Percentiles rank a stretch among this genome's conserved stretches.
phyloP scores from a whole-genome alignment of 2,113 vertebrate species.

The Triplophysa siluroides region DNA sequence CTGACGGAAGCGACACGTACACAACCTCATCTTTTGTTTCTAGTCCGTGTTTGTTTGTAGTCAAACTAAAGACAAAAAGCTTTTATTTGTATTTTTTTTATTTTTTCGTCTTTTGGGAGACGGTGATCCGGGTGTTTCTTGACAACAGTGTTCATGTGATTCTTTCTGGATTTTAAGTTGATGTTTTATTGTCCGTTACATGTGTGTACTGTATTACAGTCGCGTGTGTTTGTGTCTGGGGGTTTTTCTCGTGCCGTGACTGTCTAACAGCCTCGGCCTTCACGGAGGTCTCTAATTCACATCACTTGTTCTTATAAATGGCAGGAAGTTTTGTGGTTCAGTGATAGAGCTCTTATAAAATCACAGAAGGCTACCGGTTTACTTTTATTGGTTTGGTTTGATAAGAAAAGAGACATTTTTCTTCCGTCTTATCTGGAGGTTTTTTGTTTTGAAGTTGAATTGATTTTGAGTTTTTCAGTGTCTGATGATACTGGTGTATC shows the following conservation, averaged over 20 bases:
- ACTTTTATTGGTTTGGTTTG: slow-evolving; percentile 67
- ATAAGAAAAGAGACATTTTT: slow-evolving; percentile 44
- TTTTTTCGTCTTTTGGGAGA: too few relatives aligned
- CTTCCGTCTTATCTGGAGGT: not conserved
- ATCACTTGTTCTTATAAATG: slow-evolving; percentile 84
- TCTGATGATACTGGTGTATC: not conserved
- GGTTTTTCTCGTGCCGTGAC: slow-evolving; percentile 78
- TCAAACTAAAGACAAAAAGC: not conserved
- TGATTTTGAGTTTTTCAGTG: not conserved
- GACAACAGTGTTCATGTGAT: too few relatives aligned
- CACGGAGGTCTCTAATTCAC: slow-evolving; percentile 85
- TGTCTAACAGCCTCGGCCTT: slow-evolving; percentile 80
- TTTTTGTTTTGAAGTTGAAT: slow-evolving; percentile 10
- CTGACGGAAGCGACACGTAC: not conserved
- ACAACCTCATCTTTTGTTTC: not conserved
- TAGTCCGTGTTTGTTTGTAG: not conserved
- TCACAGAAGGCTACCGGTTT: slow-evolving; percentile 70
- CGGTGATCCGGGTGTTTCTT: too few relatives aligned
- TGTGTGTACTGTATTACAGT: slow-evolving; percentile 51
- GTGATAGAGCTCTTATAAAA: slow-evolving; percentile 64
- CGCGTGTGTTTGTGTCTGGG: slow-evolving; percentile 67
- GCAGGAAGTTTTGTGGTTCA: slow-evolving; percentile 78
- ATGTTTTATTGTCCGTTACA: not conserved
- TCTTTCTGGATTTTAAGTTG: too few relatives aligned
- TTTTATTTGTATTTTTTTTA: too few relatives aligned